Evolutionary conservation across 2,888 invertebrate genomes (phyloP), one percentile per base, ranked within the genome.

Genomic region (Synergus japonicus): DNA sequence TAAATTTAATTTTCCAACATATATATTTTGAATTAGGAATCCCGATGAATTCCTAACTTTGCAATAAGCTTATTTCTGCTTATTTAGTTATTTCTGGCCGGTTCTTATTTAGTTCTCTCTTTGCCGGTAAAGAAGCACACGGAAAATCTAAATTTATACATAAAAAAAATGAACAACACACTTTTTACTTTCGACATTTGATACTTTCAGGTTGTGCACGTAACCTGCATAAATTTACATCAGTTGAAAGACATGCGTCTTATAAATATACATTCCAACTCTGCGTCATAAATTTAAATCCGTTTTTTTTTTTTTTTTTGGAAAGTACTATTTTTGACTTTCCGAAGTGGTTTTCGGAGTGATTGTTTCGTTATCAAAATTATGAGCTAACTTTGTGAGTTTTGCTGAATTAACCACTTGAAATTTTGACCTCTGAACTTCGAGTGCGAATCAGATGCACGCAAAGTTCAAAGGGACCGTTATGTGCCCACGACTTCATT

Each of bases 341-440:
- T 69, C 0, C 49, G 5, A 49, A 73, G 49, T 37, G 15, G n/a
- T 18, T 54, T n/a, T 5, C 12, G 15, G 29, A 54, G 29, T 54
- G 54, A 37, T 54, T 54, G 22, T 18, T 67, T 8, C 22, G 41
- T 73, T 41, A 37, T 37, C n/a, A 4, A 60, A 43, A 29, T 22
- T 67, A 44, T n/a, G 9, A 67, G 67, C 15, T 9, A 76, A 64
- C 76, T 64, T 76, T 64, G 63, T 64, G 44, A 46, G 60, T 43
- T 46, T 46, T 46, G 43, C n/a, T 44, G 12, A 60, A 43, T 63
- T 77, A 66, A 44, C 44, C 43, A 66, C 54, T 54, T 73, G 37
- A 73, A 41, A 54, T 79, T 76, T 79, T 82, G 82, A 85, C 85
- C 85, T 85, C 82, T 85, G 82, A 85, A 85, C 84, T 84, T 83